Evolutionary conservation across 1,140 invertebrate genomes (phyloP).

Genomic region (Metopolophium dirhodum): DNA sequence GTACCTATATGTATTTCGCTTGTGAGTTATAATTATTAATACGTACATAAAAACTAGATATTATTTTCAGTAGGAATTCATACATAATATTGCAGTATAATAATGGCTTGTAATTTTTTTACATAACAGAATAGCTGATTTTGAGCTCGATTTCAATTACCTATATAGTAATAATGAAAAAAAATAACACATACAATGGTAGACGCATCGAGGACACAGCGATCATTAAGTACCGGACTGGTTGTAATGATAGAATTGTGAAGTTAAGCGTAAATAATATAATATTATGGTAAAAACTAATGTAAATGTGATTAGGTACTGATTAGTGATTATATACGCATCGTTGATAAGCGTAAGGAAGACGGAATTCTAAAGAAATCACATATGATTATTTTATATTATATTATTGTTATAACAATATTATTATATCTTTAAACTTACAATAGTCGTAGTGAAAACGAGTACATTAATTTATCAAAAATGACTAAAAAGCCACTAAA

Average conservation of each 20-base stretch:
- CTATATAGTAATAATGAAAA: not conserved
- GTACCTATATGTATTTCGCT: not conserved
- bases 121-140: not conserved
- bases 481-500: not conserved
- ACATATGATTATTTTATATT: no score
- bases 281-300: not conserved
- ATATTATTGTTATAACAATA: no score
- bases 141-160: not conserved
- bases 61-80: not conserved
- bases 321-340: not conserved
- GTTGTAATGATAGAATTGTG: not conserved
- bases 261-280: not conserved
- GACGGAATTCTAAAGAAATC: not conserved
- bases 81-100: not conserved
- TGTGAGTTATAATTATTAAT: not conserved
- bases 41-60: not conserved
- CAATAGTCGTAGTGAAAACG: not conserved
- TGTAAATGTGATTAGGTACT: not conserved
- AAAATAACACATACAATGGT: not conserved
- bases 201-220: not conserved
- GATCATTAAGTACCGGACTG: not conserved
- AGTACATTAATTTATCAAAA: not conserved
- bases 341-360: not conserved
- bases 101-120: not conserved
- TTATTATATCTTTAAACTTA: not conserved